phyloP scores from a whole-genome alignment of 2,113 vertebrate genomes.

The Chionodraco myersi region DNA sequence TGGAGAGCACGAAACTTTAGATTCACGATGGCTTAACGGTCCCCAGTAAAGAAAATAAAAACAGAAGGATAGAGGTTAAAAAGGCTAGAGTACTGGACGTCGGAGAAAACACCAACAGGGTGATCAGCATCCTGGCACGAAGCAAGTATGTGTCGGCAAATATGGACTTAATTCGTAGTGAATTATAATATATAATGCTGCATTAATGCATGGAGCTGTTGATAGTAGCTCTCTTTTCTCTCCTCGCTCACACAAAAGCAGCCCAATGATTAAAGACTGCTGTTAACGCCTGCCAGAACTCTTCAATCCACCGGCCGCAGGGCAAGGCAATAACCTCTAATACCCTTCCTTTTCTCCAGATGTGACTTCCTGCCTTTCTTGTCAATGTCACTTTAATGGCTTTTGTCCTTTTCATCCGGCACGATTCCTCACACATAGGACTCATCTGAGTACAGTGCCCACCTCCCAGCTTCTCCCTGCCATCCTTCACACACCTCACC shows the following conservation, averaged over 20 bases:
- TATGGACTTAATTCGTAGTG: neutral
- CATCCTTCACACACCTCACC: neutral
- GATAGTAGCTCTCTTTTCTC: neutral
- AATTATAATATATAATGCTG: too few species aligned
- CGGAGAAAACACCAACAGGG: too few species aligned
- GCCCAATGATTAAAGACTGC: slow-evolving; percentile 44
- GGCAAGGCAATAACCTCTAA: slow-evolving; percentile 51
- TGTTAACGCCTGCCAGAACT: slow-evolving; percentile 30
- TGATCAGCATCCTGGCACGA: too few species aligned
- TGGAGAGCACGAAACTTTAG: too few species aligned
- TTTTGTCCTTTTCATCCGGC: slow-evolving; percentile 57
- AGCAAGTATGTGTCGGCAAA: neutral
- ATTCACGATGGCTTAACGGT: too few species aligned
- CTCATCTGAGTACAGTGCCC: slow-evolving; percentile 18
- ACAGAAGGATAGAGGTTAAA: too few species aligned
- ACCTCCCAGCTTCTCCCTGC: neutral
- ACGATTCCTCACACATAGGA: slow-evolving; percentile 12
- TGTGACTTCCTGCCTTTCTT: slow-evolving; percentile 66
- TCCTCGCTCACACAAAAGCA: slow-evolving; percentile 8
- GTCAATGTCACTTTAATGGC: slow-evolving; percentile 70
- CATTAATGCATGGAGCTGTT: neutral
- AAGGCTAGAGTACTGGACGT: too few species aligned
- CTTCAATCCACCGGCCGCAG: slow-evolving; percentile 50
- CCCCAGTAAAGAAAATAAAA: too few species aligned
- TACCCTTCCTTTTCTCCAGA: slow-evolving; percentile 43